These are phyloP conservation scores for Falco biarmicus DNA, from an alignment of 2,797 vertebrate species.

Conservation along the genomic window DNA sequence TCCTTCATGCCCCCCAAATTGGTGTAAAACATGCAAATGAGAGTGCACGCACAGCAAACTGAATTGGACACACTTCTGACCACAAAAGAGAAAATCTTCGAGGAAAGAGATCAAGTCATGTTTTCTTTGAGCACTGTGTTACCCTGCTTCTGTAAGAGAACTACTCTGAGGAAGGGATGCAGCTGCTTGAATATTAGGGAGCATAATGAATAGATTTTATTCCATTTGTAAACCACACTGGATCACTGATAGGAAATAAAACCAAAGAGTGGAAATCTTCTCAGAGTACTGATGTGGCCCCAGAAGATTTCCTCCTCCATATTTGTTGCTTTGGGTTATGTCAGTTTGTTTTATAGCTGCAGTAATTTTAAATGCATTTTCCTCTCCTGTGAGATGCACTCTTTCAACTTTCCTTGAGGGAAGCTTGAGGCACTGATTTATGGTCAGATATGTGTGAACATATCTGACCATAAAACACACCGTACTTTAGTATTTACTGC, in stretches of 20 bases:
- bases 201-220: constrained; percentile 60
- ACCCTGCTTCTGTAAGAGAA: background rate
- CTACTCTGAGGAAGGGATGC: background rate
- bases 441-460: constrained; percentile 51
- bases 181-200: constrained; percentile 26
- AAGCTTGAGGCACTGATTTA: constrained; percentile 72
- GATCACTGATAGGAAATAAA: constrained; percentile 70
- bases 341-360: constrained; percentile 74
- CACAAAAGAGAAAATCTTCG: constrained; percentile 22
- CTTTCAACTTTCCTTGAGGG: constrained; percentile 75
- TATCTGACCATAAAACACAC: constrained; percentile 66
- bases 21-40: background rate
- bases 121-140: background rate
- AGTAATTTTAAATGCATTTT: constrained; percentile 77
- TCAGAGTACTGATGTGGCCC: constrained; percentile 44
- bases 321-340: constrained; percentile 75
- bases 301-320: constrained; percentile 45
- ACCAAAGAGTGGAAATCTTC: constrained; percentile 65
- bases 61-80: background rate
- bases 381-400: constrained; percentile 71
- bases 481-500: constrained; percentile 44
- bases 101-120: background rate
- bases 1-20: background rate
- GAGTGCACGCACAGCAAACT: background rate
- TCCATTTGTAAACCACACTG: constrained; percentile 49